Base-by-base conservation (phyloP, 2,797 vertebrate species). In the Sebastes nivosus region DNA sequence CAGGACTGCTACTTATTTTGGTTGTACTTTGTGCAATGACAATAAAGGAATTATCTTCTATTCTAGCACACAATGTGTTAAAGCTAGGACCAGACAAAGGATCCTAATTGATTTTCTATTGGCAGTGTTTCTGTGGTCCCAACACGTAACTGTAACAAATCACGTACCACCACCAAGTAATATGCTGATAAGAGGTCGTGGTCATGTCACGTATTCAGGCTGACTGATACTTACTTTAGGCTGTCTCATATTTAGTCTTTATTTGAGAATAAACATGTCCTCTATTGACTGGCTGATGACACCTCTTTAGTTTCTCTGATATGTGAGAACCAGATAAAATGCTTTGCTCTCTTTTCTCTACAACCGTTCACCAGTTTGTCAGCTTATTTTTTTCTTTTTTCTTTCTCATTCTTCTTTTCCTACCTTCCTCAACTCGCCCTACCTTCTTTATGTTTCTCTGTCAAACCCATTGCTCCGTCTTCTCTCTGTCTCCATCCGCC, bases 231-330 rank as follows among this genome's bases (percentile, higher is more conserved):
- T 55, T 4, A 24, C n/a, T 38, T 2, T 38, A 38, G 36, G 8
- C 4, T 38, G 52, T 57, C 52, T 59, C 36, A 16, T 46, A 68
- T 73, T 73, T 64, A 80, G 38, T 61, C 46, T 70, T 81, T 57
- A 42, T 55, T 57, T 36, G 20, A 36, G 18, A 54, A 36, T 70
- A 80, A 69, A 78, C 61, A 72, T 4, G 1, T 81, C 14, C 29
- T 55, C 50, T 54, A 34, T 72, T 27, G 36, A 30, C 20, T n/a
- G 6, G 13, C 36, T 60, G 54, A 42, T 46, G 18, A 61, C 27
- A 30, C 14, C n/a, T 61, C 16, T 70, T 36, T 67, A 30, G 58
- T 54, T 76, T 63, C 18, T 27, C 6, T 9, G 14, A 24, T 8
- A 65, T 73, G 52, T 68, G 36, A 8, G 46, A 72, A 11, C 22